Percentiles rank a stretch among this genome's conserved stretches.
phyloP scores from a whole-genome alignment of 2,797 vertebrate genomes.

The Oreochromis mossambicus region DNA sequence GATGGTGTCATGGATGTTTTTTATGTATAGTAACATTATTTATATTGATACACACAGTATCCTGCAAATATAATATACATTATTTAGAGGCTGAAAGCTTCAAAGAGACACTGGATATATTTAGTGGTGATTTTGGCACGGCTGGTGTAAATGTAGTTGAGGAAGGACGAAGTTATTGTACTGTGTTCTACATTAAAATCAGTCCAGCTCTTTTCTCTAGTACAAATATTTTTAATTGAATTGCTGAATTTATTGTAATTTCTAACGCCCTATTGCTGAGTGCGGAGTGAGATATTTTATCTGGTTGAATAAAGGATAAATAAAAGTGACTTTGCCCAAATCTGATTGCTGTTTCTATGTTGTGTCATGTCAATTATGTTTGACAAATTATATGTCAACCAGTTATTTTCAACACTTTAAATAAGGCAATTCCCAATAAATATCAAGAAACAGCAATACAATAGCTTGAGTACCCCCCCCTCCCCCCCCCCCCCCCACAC shows the following conservation, averaged over 20 bases:
- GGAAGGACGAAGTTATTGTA: conserved; percentile 71
- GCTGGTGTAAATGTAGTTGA: conserved; percentile 94
- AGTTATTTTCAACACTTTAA: background rate
- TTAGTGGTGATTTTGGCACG: conserved; percentile 94
- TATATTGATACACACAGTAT: background rate
- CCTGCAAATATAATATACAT: background rate
- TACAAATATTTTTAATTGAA: background rate
- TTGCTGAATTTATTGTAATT: background rate
- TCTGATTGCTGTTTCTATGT: background rate
- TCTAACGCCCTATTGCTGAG: background rate
- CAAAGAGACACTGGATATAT: conserved; percentile 95
- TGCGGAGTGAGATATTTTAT: background rate
- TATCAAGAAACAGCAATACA: background rate
- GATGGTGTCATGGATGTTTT: background rate
- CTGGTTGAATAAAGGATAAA: background rate
- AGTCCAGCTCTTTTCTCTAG: background rate
- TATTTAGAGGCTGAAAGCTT: conserved; percentile 88
- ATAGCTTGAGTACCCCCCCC: background rate
- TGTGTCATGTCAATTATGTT: background rate
- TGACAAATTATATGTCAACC: background rate
- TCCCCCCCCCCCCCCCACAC: accelerated
- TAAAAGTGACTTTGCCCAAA: background rate
- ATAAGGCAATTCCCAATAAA: background rate
- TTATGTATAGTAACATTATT: background rate
- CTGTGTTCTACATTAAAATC: background rate